Conservation (phyloP, 1,140 invertebrate species). For the Atta texana region DNA sequence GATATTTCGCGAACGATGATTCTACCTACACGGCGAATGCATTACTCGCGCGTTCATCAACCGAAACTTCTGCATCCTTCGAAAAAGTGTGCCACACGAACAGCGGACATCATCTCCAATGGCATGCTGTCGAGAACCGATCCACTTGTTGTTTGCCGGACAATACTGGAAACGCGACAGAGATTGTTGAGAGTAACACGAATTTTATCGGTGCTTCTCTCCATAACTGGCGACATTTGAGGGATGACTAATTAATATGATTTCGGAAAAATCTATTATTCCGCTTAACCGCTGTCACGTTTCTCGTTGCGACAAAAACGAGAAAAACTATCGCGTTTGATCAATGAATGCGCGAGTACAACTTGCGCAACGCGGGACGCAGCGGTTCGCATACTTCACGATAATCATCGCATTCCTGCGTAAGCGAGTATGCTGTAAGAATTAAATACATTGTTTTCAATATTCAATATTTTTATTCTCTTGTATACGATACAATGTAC, state of each 20-base stretch:
- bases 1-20: slow-evolving; percentile 50
- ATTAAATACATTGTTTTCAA: slow-evolving; percentile 4
- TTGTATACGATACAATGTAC: not conserved
- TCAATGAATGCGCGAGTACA: not conserved
- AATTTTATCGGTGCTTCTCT: not conserved
- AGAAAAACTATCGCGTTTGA: not conserved
- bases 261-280: not conserved
- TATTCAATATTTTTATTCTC: not conserved
- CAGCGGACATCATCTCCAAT: too few relatives aligned
- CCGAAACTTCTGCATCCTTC: slow-evolving; percentile 24
- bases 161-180: not conserved
- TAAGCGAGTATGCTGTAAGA: not conserved
- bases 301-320: not conserved
- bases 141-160: not conserved
- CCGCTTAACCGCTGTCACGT: not conserved
- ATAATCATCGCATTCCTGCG: slow-evolving; percentile 17
- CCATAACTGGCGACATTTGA: not conserved
- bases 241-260: slow-evolving; percentile 26
- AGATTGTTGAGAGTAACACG: not conserved
- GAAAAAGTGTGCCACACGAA: slow-evolving; percentile 59
- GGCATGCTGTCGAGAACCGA: not conserved
- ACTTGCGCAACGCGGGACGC: not conserved
- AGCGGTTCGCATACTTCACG: not conserved
- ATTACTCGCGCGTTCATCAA: slow-evolving; percentile 23
- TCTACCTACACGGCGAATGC: slow-evolving; percentile 14